Evolutionary conservation across 2,888 invertebrate species (phyloP).

Genomic region (Schizotus pectinicornis): DNA sequence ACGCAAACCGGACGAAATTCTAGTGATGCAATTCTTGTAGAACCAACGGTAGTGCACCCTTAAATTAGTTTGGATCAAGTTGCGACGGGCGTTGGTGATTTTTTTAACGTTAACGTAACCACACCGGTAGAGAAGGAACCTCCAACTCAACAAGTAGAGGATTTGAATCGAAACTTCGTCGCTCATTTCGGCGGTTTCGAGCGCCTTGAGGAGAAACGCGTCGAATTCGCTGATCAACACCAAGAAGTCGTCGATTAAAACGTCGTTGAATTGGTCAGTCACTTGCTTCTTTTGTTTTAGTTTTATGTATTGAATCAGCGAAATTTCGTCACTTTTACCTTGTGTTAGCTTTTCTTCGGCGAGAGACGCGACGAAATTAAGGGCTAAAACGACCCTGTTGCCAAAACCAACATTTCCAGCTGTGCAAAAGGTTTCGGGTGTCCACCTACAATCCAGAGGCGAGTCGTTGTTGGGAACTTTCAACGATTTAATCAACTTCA

Average conservation of each 20-base stretch:
- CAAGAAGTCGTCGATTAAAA: conserved; percentile 63
- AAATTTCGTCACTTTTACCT: conserved; percentile 53
- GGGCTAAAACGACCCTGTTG: conserved; percentile 26
- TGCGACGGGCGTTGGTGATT: conserved; percentile 32
- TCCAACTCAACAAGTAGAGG: conserved; percentile 63
- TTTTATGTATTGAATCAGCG: conserved; percentile 60
- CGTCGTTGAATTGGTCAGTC: conserved; percentile 61
- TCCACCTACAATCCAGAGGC: conserved; percentile 52
- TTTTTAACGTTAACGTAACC: conserved; percentile 51
- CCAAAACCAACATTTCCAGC: conserved; percentile 6
- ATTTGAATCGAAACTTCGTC: conserved; percentile 57
- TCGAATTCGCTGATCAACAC: conserved; percentile 61
- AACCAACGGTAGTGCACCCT: conserved; percentile 79
- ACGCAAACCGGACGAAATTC: conserved; percentile 36
- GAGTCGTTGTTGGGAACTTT: conserved; percentile 27
- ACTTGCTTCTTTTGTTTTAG: conserved; percentile 54
- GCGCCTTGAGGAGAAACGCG: conserved; percentile 55
- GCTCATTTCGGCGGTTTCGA: conserved; percentile 48
- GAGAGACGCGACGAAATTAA: conserved; percentile 12
- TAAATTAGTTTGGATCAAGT: conserved; percentile 66
- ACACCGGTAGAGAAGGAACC: conserved; percentile 51
- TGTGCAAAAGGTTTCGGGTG: conserved; percentile 41
- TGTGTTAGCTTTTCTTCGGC: conserved; percentile 34
- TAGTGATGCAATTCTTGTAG: conserved; percentile 65
- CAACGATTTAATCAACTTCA: conserved; percentile 15